Evolutionary conservation across 2,888 invertebrate species (phyloP), one percentile per base, ranked within the genome.

Genomic region (Plagodis pulveraria): DNA sequence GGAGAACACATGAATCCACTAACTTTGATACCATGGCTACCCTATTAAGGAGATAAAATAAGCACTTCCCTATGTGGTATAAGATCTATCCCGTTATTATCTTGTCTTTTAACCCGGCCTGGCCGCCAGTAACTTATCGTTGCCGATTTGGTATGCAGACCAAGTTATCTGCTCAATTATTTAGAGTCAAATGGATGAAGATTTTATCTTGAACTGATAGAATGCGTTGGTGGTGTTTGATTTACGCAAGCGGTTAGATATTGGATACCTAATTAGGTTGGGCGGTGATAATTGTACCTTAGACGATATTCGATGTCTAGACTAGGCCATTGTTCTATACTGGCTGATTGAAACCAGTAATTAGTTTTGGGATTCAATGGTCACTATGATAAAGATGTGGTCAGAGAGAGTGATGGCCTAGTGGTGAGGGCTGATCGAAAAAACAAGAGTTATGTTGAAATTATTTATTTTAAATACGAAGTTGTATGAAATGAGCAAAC

Each of bases 101-200:
- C 68, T 72, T 69, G 72, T 74, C 71, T 72, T 75, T 73, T 72
- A 73, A 73, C 78, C 78, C 61, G 41, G 62, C 32, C 68, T 65
- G 59, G 63, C 71, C 70, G 70, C 64, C 63, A 50, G 72, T 78
- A 73, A 77, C 67, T 79, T 72, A 73, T 62, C 55, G 52, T 57
- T 63, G 61, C 69, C 63, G 71, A 54, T 67, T 56, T 55, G 58
- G 63, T 65, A 66, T 68, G 69, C 69, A 63, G 66, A 66, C 69
- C 57, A 58, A 65, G 67, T 72, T 73, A 72, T 70, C 58, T 67
- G 63, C 71, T 74, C 71, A 76, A 73, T 76, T 74, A 72, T 74
- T 72, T 67, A 72, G 60, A 45, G 11, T 48, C 45, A 44, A 41
- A 50, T 12, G 55, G 41, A 22, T 59, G 34, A 40, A 22, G 62